These are phyloP conservation scores for Linurgus olivaceus DNA, from an alignment of 2,797 vertebrate species.

Conservation along the genomic window DNA sequence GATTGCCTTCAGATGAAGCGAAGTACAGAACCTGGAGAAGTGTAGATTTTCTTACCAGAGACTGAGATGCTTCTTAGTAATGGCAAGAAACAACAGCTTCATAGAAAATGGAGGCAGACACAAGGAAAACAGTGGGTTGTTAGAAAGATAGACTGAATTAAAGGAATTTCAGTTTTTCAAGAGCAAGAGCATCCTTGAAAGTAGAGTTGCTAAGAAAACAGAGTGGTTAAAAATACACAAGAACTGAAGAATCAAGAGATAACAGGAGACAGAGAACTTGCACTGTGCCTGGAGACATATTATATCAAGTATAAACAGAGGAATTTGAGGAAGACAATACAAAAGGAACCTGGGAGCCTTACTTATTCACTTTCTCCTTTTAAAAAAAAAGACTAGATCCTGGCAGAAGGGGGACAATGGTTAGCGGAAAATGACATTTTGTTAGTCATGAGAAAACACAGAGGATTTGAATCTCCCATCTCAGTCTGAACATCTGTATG, in stretches of 20 bases:
- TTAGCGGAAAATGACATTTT: not conserved
- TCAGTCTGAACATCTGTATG: conserved; percentile 6
- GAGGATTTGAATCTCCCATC: conserved; percentile 7
- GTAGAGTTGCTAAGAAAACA: not conserved
- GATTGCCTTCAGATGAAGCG: not conserved
- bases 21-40: not conserved
- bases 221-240: not conserved
- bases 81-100: not conserved
- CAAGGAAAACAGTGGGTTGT: not conserved
- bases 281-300: not conserved
- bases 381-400: not conserved
- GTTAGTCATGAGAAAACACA: not conserved
- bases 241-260: not conserved
- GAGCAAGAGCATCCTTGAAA: not conserved
- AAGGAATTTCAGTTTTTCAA: not conserved
- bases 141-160: not conserved
- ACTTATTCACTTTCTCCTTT: not conserved
- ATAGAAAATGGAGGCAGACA: not conserved
- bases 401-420: not conserved
- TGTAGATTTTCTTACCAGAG: not conserved
- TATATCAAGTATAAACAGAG: not conserved
- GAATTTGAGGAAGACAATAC: not conserved
- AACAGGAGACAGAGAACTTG: not conserved
- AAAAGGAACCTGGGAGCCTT: not conserved
- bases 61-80: not conserved